Percentiles rank a stretch among this genome's conserved stretches.
These are phyloP conservation scores for Alectura lathami DNA, from an alignment of 2,113 vertebrate genomes.

Conservation along the genomic window DNA sequence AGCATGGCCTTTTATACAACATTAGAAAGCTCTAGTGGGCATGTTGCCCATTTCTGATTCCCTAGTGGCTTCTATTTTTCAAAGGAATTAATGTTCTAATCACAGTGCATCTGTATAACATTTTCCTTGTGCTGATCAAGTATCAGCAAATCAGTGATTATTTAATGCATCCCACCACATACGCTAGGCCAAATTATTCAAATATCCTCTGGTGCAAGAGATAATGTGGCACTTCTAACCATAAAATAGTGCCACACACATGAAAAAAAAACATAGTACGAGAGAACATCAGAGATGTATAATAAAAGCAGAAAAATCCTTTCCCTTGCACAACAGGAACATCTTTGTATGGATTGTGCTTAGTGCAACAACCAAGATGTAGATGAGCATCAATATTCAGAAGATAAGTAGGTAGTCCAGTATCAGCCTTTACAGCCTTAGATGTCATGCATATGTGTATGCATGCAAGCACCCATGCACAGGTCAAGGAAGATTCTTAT, in stretches of 20 bases:
- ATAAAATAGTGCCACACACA: neutral
- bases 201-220: neutral
- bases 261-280: neutral
- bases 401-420: neutral
- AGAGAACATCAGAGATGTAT: neutral
- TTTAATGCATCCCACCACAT: neutral
- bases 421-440: neutral
- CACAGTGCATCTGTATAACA: neutral
- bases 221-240: neutral
- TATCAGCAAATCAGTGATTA: neutral
- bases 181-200: neutral
- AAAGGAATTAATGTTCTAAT: constrained; percentile 5
- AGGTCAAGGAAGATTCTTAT: neutral
- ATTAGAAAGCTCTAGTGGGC: neutral
- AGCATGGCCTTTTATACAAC: neutral
- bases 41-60: neutral
- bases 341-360: neutral
- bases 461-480: neutral
- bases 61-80: neutral
- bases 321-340: neutral
- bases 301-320: neutral
- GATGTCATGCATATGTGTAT: accelerated
- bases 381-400: neutral
- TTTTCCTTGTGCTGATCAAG: neutral
- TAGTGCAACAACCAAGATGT: neutral